Evolutionary conservation across 2,797 vertebrate species (phyloP).

Genomic region (Oreochromis grahami): DNA sequence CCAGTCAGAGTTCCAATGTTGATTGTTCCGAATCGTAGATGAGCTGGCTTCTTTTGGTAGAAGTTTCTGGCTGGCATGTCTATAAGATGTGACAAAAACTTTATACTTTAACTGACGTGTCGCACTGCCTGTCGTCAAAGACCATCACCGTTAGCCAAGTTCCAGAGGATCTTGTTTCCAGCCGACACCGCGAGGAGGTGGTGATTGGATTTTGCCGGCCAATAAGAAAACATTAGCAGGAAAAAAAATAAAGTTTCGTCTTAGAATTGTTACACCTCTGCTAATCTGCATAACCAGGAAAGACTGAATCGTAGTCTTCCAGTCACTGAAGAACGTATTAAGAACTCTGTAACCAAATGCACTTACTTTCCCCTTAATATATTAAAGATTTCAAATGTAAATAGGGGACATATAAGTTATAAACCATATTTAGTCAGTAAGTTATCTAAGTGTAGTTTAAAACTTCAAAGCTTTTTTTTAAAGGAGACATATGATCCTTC

Average conservation of each 20-base stretch:
- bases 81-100: too few species aligned
- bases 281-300: neutral
- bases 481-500: neutral
- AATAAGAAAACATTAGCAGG: too few species aligned
- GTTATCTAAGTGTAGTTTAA: neutral
- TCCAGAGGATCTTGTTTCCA: too few species aligned
- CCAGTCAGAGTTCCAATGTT: too few species aligned
- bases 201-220: too few species aligned
- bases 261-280: neutral
- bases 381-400: neutral
- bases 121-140: too few species aligned
- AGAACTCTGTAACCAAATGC: neutral
- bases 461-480: neutral
- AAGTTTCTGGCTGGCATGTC: too few species aligned
- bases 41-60: too few species aligned
- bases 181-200: too few species aligned
- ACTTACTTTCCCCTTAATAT: neutral
- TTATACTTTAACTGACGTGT: too few species aligned
- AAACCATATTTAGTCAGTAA: neutral
- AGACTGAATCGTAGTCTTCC: fast-evolving
- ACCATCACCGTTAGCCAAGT: too few species aligned
- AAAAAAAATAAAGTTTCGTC: neutral
- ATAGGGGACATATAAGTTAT: neutral
- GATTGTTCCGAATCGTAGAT: too few species aligned
- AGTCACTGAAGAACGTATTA: fast-evolving